Evolutionary conservation across 2,797 vertebrate species (phyloP).

Genomic region (Rhabdophis nuchalis): DNA sequence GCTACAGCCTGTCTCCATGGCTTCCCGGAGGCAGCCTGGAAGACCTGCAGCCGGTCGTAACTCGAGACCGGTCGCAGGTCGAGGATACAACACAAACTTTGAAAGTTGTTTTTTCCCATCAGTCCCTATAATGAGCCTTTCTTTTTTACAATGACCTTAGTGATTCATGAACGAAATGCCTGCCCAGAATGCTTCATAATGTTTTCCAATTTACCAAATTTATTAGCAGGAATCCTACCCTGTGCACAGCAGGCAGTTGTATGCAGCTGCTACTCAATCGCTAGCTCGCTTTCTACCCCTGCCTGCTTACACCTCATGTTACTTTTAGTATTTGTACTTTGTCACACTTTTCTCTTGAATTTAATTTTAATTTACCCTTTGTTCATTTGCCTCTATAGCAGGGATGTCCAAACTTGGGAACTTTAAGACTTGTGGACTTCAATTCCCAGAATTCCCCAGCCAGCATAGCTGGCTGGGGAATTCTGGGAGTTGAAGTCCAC

Average conservation of each 20-base stretch:
- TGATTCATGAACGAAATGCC: background rate
- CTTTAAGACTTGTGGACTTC: no score
- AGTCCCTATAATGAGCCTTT: background rate
- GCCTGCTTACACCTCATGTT: background rate
- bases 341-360: background rate
- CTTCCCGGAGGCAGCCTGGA: no score
- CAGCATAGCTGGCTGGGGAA: no score
- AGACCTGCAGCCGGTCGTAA: no score
- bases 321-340: background rate
- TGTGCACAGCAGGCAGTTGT: background rate
- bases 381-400: background rate
- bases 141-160: background rate
- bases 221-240: background rate
- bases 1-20: no score
- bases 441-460: no score
- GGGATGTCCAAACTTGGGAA: no score
- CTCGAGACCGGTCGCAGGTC: no score
- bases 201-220: background rate
- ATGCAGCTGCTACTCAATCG: background rate
- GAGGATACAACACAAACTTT: no score
- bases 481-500: no score
- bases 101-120: background rate
- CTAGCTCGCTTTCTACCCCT: background rate
- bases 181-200: background rate
- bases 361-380: background rate